Evolutionary conservation across 1,140 invertebrate genomes (phyloP), one percentile per base, ranked within the genome.

Genomic region (Anagrus nilaparvatae): DNA sequence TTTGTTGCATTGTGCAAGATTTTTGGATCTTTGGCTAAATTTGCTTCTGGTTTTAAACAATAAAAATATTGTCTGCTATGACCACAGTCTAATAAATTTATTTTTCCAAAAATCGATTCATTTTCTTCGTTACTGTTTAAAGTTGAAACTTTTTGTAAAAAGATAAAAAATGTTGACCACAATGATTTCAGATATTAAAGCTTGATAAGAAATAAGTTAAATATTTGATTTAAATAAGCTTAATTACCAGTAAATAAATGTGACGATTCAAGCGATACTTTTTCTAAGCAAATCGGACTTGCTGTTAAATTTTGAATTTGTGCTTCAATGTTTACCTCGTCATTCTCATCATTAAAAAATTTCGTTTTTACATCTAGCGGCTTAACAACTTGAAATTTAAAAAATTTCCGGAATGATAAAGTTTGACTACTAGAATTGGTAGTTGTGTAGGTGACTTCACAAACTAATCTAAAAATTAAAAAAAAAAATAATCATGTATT

Each of bases 281-380:
- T 88, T 66, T 96, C 91, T 51, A 96, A 76, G 56, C 83, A 89
- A 54, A 97, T 91, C 16, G 89, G 82, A 3, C 81, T 78, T 35
- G 79, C 75, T 31, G 91, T 96, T 31, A 92, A 85, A 66, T 97
- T 97, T 67, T 96, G 88, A 43, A 97, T 87, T 70, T 96, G 90
- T 5, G 93, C 93, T 71, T 98, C 95, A 48, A 98, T 67, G 66
- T 91, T 97, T 5, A 97, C 87, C 74, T 98, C 93, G 75, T 95
- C 90, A 45, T 86, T 81, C 77, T 97, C 92, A 13, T 88, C 85
- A 77, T 94, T 95, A 60, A 92, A 97, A 66, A 97, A 96, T 61
- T 98, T 97, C 4, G 94, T 98, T 70, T 97, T 95, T 0, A 99
- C 92, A 78, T 99, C 94, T 10, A 98, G 69, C 29, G 95, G 95